Evolutionary conservation across 2,113 vertebrate genomes (phyloP).

Genomic region (Solenodon paradoxus): DNA sequence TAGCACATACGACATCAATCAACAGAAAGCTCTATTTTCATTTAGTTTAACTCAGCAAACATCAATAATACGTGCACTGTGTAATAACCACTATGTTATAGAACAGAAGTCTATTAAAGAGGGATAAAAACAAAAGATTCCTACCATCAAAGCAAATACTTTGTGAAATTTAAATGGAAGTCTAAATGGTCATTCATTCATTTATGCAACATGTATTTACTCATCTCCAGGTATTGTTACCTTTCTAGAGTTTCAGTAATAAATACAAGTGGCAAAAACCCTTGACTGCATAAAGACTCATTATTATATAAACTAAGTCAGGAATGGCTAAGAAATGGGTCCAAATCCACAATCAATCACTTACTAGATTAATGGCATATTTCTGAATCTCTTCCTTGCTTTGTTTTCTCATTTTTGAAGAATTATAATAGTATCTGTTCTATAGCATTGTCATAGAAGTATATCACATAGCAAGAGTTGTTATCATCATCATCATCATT

Average conservation of each 20-base stretch:
- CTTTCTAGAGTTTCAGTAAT: not conserved
- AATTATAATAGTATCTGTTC: not conserved
- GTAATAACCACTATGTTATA: not conserved
- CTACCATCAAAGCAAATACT: not conserved
- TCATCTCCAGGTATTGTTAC: not conserved
- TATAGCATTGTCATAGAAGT: not conserved
- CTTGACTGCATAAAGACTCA: not conserved
- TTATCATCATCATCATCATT: not conserved
- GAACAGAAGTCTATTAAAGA: not conserved
- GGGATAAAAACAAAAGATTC: not conserved
- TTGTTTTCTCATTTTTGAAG: not conserved
- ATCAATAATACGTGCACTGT: not conserved
- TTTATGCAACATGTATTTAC: not conserved
- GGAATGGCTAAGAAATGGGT: not conserved
- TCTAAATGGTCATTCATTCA: not conserved
- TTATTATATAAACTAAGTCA: not conserved
- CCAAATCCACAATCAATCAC: not conserved
- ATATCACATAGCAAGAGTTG: not conserved
- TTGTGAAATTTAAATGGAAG: not conserved
- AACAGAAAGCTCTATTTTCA: constrained; percentile 15
- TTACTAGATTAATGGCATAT: not conserved
- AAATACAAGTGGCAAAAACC: not conserved
- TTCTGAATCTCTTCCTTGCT: not conserved
- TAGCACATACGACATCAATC: not conserved
- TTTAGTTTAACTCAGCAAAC: not conserved